Conservation (phyloP, 1,140 invertebrate species). For the Pseudomyrmex pallidus region DNA sequence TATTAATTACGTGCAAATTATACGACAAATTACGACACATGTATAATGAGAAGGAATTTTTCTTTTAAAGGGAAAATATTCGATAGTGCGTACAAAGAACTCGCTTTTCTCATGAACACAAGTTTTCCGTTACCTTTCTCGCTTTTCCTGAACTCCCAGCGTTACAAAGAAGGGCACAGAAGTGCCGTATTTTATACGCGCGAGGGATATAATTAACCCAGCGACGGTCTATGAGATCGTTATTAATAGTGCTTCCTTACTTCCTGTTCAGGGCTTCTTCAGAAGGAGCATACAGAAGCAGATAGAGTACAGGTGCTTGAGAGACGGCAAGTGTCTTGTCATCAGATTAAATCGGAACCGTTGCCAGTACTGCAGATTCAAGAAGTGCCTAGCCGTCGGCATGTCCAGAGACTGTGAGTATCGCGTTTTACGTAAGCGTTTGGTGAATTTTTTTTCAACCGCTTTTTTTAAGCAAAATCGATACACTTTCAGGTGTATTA, state of each 20-base stretch:
- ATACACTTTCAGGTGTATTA: not conserved
- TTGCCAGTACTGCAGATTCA: conserved; percentile 99
- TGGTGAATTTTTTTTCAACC: not conserved
- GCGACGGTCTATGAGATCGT: conserved; percentile 39
- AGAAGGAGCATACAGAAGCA: conserved; percentile 98
- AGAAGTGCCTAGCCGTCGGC: conserved; percentile 98
- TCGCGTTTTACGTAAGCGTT: not conserved
- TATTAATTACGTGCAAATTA: not conserved
- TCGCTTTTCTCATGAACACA: conserved; percentile 35
- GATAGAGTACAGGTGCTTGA: conserved; percentile 98
- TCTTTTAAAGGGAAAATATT: not conserved
- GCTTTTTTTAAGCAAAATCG: conserved; percentile 9
- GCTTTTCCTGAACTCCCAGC: conserved; percentile 22
- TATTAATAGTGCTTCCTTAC: conserved; percentile 54
- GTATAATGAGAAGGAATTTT: not conserved
- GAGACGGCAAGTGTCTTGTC: conserved; percentile 98
- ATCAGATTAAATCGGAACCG: conserved; percentile 98
- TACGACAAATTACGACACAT: conserved; percentile 1
- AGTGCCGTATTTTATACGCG: conserved; percentile 47
- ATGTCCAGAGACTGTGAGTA: conserved; percentile 99
- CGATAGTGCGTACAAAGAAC: not conserved
- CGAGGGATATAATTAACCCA: conserved; percentile 44
- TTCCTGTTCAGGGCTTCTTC: conserved; percentile 90
- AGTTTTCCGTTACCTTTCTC: conserved; percentile 38
- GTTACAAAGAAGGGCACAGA: conserved; percentile 34